Conservation (phyloP, 2,797 vertebrate species). For the Enteromius argenteus region DNA sequence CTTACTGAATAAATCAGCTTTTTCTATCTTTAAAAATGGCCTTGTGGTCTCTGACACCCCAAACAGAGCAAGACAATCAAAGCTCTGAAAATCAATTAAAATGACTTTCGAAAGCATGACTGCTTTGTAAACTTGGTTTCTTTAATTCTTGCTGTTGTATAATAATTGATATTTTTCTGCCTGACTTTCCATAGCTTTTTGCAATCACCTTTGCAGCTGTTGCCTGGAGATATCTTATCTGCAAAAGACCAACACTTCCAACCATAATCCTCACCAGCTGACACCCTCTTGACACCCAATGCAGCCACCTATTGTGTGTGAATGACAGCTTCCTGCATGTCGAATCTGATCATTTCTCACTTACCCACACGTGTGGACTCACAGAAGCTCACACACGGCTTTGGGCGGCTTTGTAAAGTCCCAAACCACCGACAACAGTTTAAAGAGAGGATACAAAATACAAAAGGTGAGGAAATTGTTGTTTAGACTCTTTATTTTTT, state of each 20-base stretch:
- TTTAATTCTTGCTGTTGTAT: neutral
- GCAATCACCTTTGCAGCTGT: conserved; percentile 13
- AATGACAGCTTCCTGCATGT: conserved; percentile 17
- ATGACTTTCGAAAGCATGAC: neutral
- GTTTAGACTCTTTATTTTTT: conserved; percentile 12
- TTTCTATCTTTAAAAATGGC: neutral
- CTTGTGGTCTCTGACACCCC: neutral
- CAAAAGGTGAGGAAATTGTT: conserved; percentile 16
- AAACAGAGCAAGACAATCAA: neutral
- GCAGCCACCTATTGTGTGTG: conserved; percentile 14
- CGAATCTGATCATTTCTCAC: neutral
- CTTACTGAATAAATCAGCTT: neutral
- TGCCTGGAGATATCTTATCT: conserved; percentile 29
- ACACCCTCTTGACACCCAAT: conserved; percentile 14
- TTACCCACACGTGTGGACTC: neutral
- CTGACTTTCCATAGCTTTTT: neutral
- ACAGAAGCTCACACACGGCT: neutral
- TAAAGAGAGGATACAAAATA: conserved; percentile 5
- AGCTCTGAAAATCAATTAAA: neutral
- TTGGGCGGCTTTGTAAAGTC: conserved; percentile 6
- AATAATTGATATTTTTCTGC: neutral
- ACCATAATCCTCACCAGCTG: neutral
- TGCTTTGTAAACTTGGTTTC: neutral
- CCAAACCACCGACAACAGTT: neutral
- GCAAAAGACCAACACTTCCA: conserved; percentile 12